Evolutionary conservation across 2,888 invertebrate species (phyloP), one percentile per base, ranked within the genome.

Genomic region (Apodemia hepburni): DNA sequence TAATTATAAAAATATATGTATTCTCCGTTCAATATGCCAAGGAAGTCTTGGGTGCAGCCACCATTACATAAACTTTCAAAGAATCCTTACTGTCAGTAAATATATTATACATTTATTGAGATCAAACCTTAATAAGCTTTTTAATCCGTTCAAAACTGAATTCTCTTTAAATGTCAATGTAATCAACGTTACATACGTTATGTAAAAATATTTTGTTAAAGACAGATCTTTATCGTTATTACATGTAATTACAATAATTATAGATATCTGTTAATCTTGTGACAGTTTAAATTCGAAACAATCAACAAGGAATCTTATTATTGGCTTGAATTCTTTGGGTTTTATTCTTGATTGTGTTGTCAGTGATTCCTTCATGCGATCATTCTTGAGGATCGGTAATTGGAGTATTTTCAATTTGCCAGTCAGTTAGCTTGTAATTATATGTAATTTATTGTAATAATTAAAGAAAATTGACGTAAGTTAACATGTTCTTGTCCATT

Each of bases 161-260:
- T 54, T 54, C 54, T 27, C 3, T 54, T 54, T 54, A 54, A 54
- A 54, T 54, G 54, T 54, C 54, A 54, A 54, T 54, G 54, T 29
- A 27, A 54, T 54, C 54, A 54, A 54, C 54, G 15, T 54, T 15
- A 27, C 22, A 54, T 54, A 22, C 15, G 27, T 54, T 54, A 54
- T 54, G 27, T 54, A 54, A 54, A 54, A 54, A 54, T 54, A 54
- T 54, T 54, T 54, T 54, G 27, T 11, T 54, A 5, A 27, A 27
- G 27, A 27, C 54, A 22, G 54, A 15, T 27, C 27, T 12, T 54
- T 54, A 54, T 54, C 54, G 15, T 54, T 54, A 54, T 54, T 54
- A 54, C 54, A 54, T 22, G 54, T 54, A 54, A 54, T 54, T 54
- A 54, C 54, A 54, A 54, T 54, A 54, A 54, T 54, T 54, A 54